phyloP scores from a whole-genome alignment of 2,888 invertebrate species.

The Muscina levida region DNA sequence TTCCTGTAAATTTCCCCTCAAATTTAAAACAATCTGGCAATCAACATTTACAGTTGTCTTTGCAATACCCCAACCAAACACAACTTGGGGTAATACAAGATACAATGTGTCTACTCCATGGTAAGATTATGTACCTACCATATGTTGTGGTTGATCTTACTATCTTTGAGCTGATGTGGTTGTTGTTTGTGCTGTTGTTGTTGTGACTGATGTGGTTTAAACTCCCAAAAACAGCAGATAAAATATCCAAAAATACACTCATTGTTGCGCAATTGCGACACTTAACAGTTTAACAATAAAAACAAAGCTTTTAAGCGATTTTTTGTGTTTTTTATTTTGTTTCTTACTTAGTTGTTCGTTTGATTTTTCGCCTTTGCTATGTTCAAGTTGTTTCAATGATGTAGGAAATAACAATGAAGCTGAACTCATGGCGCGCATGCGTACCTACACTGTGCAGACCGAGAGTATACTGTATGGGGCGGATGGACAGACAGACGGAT shows the following conservation, averaged over 20 bases:
- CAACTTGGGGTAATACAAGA: conserved; percentile 44
- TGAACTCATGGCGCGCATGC: conserved; percentile 30
- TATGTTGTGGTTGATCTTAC: conserved; percentile 25
- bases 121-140: conserved; percentile 8
- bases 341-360: too few species aligned
- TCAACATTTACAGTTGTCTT: neutral
- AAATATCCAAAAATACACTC: conserved; percentile 34
- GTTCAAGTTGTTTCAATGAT: neutral
- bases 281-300: conserved; percentile 56
- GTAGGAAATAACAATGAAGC: conserved; percentile 1
- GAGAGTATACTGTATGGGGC: too few species aligned
- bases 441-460: conserved; percentile 1
- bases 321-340: neutral
- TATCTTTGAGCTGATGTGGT: conserved; percentile 3
- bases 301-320: conserved; percentile 41
- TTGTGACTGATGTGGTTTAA: conserved; percentile 23
- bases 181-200: conserved; percentile 29
- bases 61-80: conserved; percentile 25
- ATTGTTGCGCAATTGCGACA: conserved; percentile 60
- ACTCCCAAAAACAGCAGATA: conserved; percentile 41
- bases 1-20: too few species aligned
- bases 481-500: neutral
- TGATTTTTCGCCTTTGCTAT: conserved; percentile 14
- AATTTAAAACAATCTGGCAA: neutral
- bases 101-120: conserved; percentile 19